Base-by-base conservation (phyloP, 2,888 invertebrate genomes). In the Chaitophorus viminalis region DNA sequence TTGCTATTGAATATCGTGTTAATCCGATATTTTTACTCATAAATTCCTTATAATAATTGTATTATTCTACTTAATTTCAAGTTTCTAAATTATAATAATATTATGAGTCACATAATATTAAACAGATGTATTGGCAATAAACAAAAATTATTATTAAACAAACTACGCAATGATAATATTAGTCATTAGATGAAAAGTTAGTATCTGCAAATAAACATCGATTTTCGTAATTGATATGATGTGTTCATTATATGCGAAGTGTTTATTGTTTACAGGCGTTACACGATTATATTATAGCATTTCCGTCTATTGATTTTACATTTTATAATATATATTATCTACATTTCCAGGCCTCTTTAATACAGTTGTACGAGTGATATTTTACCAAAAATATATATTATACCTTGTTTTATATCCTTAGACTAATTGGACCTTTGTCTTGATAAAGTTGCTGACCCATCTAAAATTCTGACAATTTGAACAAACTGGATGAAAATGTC, bases 361-460 rank as follows among this genome's bases (percentile, higher is more conserved):
- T 60, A 29, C 11, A 68, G 11, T 68, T 68, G n/a, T 29, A 29
- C n/a, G 68, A 68, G 29, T 9, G 33, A 60, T 33, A 25, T 78
- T 78, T 78, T n/a, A n/a, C 60, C 78, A 17, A 33, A 25, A 33
- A 25, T 6, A 60, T 25, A 60, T 60, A 60, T 14, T 5, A 65
- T 14, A 8, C 8, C 65, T 65, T 79, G 39, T 65, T 65, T 29
- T 65, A n/a, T 29, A 18, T 29, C 65, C n/a, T 65, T 65, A 36
- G n/a, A 65, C 31, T 70, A 52, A 82, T 82, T 82, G 31, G 52
- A 82, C 79, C n/a, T 79, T 65, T 70, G 36, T 31, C 21, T 82
- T 46, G 39, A 29, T 29, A 68, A 33, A 68, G 39, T 81, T 70
- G 31, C 70, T 36, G 70, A 46, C 25, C 70, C 39, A 39, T 33